Evolutionary conservation across 1,140 invertebrate species (phyloP).

Genomic region (Odontomachus brunneus): DNA sequence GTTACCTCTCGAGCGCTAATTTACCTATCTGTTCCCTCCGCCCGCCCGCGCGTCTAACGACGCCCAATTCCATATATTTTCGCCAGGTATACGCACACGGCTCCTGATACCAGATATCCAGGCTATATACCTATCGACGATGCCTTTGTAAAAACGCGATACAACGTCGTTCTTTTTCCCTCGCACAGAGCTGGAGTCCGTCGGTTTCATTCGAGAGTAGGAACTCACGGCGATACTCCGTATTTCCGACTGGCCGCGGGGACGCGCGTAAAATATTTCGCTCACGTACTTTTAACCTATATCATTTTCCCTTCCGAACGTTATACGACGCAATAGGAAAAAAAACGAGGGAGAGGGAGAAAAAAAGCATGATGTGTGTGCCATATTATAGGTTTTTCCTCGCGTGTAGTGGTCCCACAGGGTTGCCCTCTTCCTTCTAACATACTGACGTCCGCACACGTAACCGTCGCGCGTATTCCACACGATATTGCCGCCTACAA

Average conservation of each 20-base stretch:
- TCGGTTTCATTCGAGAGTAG: constrained; percentile 59
- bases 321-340: constrained; percentile 61
- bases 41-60: not conserved
- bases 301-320: constrained; percentile 75
- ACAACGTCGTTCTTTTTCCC: constrained; percentile 41
- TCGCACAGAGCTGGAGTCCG: constrained; percentile 29
- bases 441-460: constrained; percentile 17
- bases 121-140: constrained; percentile 36
- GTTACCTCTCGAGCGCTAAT: not conserved
- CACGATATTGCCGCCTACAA: constrained; percentile 34
- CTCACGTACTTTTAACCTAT: constrained; percentile 79
- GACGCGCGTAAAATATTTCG: constrained; percentile 71
- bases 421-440: constrained; percentile 17
- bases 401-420: constrained; percentile 53
- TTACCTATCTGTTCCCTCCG: not conserved
- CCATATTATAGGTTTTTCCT: constrained; percentile 63
- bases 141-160: constrained; percentile 46
- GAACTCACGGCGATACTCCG: constrained; percentile 51
- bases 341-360: not conserved
- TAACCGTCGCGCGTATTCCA: constrained; percentile 14
- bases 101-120: constrained; percentile 27
- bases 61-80: constrained; percentile 19
- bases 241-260: constrained; percentile 67
- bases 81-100: constrained; percentile 25
- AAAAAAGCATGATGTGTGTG: constrained; percentile 42